These are phyloP conservation scores for Ctenomys sociabilis DNA, from an alignment of 2,113 vertebrate genomes.

Conservation along the genomic window DNA sequence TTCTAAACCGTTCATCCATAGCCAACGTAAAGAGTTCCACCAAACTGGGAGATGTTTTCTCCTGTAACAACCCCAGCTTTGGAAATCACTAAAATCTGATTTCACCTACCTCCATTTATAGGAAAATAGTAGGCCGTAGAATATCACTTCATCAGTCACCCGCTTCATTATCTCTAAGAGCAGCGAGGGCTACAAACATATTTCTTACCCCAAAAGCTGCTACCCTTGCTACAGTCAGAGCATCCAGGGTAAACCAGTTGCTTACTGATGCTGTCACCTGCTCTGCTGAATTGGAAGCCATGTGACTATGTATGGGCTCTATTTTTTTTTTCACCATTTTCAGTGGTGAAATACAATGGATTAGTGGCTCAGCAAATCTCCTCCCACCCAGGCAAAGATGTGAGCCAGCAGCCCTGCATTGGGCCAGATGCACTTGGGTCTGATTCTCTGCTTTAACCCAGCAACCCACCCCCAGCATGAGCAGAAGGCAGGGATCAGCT, in stretches of 20 bases:
- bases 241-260: background rate
- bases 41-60: background rate
- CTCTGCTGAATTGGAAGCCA: conserved; percentile 25
- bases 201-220: background rate
- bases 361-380: background rate
- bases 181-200: background rate
- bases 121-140: conserved; percentile 9
- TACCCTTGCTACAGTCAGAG: background rate
- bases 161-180: conserved; percentile 19
- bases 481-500: background rate
- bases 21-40: background rate
- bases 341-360: background rate
- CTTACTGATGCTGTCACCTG: background rate
- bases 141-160: background rate
- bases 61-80: background rate
- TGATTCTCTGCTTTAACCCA: background rate
- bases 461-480: background rate
- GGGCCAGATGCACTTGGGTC: background rate
- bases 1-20: background rate
- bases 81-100: conserved; percentile 48
- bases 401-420: background rate
- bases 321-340: background rate
- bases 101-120: conserved; percentile 5
- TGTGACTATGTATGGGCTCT: background rate
- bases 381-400: background rate